Percentiles rank a stretch among this genome's conserved stretches.
phyloP scores from a whole-genome alignment of 1,140 invertebrate species.

The Oscheius sp. region DNA sequence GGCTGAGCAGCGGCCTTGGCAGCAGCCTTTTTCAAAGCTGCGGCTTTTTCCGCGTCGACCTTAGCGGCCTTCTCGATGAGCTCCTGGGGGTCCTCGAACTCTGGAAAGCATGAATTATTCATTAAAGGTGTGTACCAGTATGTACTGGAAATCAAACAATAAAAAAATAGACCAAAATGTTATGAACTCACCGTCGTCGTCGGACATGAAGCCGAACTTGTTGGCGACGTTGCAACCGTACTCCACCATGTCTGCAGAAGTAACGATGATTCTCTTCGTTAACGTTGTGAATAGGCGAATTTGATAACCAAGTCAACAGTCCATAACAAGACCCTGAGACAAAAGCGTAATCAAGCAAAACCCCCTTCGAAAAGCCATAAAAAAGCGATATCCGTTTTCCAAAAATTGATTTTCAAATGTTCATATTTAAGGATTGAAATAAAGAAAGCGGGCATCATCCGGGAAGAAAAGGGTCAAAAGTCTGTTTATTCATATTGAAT shows the following conservation, averaged over 20 bases:
- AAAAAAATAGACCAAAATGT: neutral
- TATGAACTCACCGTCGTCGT: slow-evolving; percentile 37
- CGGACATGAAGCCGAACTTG: slow-evolving; percentile 44
- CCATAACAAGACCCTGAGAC: slow-evolving; percentile 6
- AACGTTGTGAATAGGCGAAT: no score
- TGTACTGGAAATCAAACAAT: slow-evolving; percentile 13
- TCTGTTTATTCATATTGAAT: no score
- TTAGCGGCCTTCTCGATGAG: slow-evolving; percentile 38
- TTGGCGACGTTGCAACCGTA: slow-evolving; percentile 44
- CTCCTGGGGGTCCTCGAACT: slow-evolving; percentile 37
- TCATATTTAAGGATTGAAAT: neutral
- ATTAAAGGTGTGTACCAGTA: no score
- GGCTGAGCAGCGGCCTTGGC: slow-evolving; percentile 32
- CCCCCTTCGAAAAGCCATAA: no score
- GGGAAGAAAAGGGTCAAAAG: neutral
- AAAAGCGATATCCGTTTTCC: no score
- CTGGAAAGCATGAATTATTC: slow-evolving; percentile 33
- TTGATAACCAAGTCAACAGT: slow-evolving; percentile 10
- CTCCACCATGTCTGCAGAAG: slow-evolving; percentile 28
- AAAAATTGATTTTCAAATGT: no score
- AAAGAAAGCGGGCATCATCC: neutral
- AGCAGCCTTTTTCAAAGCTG: slow-evolving; percentile 23
- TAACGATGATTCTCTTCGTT: neutral
- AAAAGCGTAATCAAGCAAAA: no score
- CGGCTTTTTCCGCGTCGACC: slow-evolving; percentile 36